phyloP scores from a whole-genome alignment of 2,888 invertebrate genomes.

The Dasysyrphus tricinctus region DNA sequence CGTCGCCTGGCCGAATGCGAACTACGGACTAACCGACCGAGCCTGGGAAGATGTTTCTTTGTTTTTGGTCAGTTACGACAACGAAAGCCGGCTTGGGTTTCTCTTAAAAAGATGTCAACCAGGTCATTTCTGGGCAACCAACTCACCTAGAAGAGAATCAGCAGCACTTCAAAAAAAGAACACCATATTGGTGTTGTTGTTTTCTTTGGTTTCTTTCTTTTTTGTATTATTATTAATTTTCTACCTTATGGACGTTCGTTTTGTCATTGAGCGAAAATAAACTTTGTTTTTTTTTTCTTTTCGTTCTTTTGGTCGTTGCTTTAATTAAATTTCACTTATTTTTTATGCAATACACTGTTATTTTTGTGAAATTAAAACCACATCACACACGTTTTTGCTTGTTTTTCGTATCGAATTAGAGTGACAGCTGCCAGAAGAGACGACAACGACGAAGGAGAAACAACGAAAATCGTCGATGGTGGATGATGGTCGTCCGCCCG shows the following conservation, averaged over 20 bases:
- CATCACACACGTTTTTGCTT: slow-evolving; percentile 29
- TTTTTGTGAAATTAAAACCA: slow-evolving; percentile 48
- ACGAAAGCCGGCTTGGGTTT: slow-evolving; percentile 57
- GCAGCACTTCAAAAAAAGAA: slow-evolving; percentile 7
- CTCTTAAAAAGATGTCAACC: slow-evolving; percentile 44
- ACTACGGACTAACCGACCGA: neutral
- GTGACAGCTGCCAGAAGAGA: slow-evolving; percentile 68
- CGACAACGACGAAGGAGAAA: slow-evolving; percentile 20
- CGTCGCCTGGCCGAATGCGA: neutral
- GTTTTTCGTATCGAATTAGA: slow-evolving; percentile 21
- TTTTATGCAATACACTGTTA: slow-evolving; percentile 64
- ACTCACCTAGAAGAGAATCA: slow-evolving; percentile 53
- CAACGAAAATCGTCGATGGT: neutral
- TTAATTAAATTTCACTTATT: slow-evolving; percentile 55
- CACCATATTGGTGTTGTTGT: slow-evolving; percentile 40
- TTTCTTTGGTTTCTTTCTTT: slow-evolving; percentile 9
- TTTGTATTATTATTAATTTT: slow-evolving; percentile 37
- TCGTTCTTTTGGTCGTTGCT: slow-evolving; percentile 13
- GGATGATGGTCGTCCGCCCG: slow-evolving; percentile 54
- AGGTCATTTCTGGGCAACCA: slow-evolving; percentile 63
- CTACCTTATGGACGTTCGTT: slow-evolving; percentile 62
- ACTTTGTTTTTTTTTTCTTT: slow-evolving; percentile 22
- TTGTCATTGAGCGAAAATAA: slow-evolving; percentile 71
- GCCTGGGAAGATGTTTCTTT: slow-evolving; percentile 21
- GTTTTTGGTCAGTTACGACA: slow-evolving; percentile 1